Percentiles rank a stretch among this genome's conserved stretches.
Conservation (phyloP, 2,797 vertebrate genomes). For the Taenioides sp. region DNA sequence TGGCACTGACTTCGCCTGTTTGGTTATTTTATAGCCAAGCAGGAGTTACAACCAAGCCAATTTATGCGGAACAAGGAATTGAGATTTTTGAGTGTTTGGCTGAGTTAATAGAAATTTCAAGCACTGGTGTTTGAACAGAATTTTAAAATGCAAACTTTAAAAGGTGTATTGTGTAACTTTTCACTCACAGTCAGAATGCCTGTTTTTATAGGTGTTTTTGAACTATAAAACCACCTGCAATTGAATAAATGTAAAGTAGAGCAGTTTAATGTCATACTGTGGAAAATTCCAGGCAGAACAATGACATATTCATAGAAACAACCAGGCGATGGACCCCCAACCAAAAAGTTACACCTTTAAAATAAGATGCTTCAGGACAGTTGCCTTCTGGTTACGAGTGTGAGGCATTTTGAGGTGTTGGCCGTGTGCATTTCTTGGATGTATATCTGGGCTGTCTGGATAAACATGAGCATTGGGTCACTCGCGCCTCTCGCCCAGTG, state of each 20-base stretch:
- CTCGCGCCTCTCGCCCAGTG: conserved; percentile 46
- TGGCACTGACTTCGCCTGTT: conserved; percentile 57
- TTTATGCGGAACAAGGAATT: conserved; percentile 41
- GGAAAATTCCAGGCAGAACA: too few species aligned
- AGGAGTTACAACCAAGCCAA: conserved; percentile 54
- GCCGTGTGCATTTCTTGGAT: conserved; percentile 55
- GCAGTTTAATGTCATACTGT: too few species aligned
- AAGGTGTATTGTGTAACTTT: too few species aligned
- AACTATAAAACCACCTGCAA: too few species aligned
- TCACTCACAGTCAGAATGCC: too few species aligned
- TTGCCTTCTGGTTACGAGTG: conserved; percentile 10
- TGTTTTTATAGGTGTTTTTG: too few species aligned
- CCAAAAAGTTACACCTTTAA: too few species aligned
- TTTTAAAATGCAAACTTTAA: conserved; percentile 18
- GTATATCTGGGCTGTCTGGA: conserved; percentile 48
- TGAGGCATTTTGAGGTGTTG: conserved; percentile 32
- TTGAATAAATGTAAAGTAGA: too few species aligned
- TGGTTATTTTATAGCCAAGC: conserved; percentile 64
- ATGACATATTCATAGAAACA: too few species aligned
- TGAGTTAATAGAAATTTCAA: conserved; percentile 34
- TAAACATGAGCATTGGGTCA: conserved; percentile 49
- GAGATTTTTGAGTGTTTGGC: conserved; percentile 49
- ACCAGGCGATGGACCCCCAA: too few species aligned
- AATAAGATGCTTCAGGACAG: conserved; percentile 24
- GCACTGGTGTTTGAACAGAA: conserved; percentile 40